These are phyloP conservation scores for Anthonomus grandis DNA, from an alignment of 1,140 invertebrate species.

Conservation along the genomic window DNA sequence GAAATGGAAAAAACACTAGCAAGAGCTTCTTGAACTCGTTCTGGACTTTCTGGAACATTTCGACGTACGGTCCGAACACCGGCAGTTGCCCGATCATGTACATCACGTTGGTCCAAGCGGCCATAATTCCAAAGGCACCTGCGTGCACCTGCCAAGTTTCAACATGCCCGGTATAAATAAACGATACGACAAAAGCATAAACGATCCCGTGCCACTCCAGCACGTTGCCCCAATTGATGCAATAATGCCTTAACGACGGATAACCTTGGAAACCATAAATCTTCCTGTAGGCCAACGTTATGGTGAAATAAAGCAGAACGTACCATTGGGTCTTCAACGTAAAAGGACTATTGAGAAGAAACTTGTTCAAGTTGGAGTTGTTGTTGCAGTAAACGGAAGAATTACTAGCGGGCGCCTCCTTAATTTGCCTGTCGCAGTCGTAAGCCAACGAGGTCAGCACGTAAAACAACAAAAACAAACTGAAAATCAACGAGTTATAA, in stretches of 20 bases:
- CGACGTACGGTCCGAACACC: conserved; percentile 79
- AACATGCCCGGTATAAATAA: conserved; percentile 69
- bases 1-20: conserved; percentile 75
- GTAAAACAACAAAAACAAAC: conserved; percentile 70
- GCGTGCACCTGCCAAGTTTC: conserved; percentile 78
- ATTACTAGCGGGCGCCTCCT: conserved; percentile 58
- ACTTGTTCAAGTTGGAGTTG: conserved; percentile 65
- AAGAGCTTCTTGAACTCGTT: conserved; percentile 79
- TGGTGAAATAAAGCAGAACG: conserved; percentile 65
- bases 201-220: conserved; percentile 80
- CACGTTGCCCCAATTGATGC: conserved; percentile 75
- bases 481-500: conserved; percentile 73
- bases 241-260: conserved; percentile 69
- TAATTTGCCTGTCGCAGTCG: conserved; percentile 67
- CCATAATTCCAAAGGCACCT: conserved; percentile 75
- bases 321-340: conserved; percentile 75
- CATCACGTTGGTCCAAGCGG: conserved; percentile 82
- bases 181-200: conserved; percentile 76
- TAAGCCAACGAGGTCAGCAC: conserved; percentile 73
- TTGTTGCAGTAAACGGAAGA: conserved; percentile 61
- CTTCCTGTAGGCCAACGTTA: conserved; percentile 71
- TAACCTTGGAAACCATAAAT: conserved; percentile 72
- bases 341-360: conserved; percentile 64
- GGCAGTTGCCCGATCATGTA: conserved; percentile 81
- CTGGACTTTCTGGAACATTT: conserved; percentile 81